Evolutionary conservation across 23 tunicate species (phyloP).

Genomic region (Clavelina lepadiformis): DNA sequence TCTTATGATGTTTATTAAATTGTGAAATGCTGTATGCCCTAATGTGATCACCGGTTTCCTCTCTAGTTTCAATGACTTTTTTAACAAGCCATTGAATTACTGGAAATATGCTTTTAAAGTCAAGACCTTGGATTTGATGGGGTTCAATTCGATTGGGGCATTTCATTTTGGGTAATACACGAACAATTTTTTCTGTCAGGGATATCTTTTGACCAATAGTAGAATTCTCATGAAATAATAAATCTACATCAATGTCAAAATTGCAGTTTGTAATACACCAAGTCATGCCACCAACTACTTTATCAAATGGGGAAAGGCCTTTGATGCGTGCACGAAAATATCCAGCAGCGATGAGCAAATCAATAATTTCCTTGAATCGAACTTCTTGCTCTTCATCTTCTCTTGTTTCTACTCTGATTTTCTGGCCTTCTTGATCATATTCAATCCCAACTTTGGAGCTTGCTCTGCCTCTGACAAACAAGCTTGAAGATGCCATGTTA

Average conservation of each 20-base stretch:
- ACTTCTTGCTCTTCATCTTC: conserved; percentile 85
- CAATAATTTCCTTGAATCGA: conserved; percentile 56
- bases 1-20: conserved; percentile 69
- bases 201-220: conserved; percentile 93
- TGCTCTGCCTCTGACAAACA: conserved; percentile 58
- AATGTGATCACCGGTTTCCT: conserved; percentile 82
- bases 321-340: conserved; percentile 91
- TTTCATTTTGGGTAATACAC: conserved; percentile 73
- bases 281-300: conserved; percentile 95
- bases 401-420: conserved; percentile 60
- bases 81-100: conserved; percentile 95
- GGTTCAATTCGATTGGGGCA: conserved; percentile 90
- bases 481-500: too few species aligned
- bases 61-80: conserved; percentile 89
- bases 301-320: conserved; percentile 86
- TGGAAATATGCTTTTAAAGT: conserved; percentile 90
- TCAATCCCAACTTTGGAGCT: conserved; percentile 73
- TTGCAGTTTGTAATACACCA: conserved; percentile 89
- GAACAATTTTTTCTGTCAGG: conserved; percentile 87
- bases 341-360: conserved; percentile 85
- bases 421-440: conserved; percentile 77
- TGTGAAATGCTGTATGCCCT: conserved; percentile 91
- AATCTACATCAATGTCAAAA: conserved; percentile 82
- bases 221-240: conserved; percentile 92
- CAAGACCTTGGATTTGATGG: conserved; percentile 95